phyloP scores from a whole-genome alignment of 2,888 invertebrate genomes.

The Brachyptera putata region DNA sequence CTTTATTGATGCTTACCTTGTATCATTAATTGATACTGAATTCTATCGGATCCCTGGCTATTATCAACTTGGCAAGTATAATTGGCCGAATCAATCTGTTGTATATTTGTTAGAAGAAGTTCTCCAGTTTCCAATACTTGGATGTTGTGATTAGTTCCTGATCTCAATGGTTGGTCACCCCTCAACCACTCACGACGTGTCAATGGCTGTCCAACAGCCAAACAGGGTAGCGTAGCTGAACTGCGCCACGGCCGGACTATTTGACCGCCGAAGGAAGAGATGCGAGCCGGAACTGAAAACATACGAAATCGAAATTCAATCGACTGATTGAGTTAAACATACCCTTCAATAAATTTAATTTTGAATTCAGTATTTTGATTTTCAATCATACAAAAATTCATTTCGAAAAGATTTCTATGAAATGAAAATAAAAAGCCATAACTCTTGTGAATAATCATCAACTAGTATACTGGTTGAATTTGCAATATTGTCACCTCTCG shows the following conservation, averaged over 20 bases:
- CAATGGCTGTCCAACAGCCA: conserved; percentile 56
- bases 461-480: too few relatives aligned
- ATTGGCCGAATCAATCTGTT: conserved; percentile 62
- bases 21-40: conserved; percentile 60
- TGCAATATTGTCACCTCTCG: conserved; percentile 50
- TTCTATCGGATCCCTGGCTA: conserved; percentile 61
- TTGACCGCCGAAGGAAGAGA: conserved; percentile 65
- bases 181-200: conserved; percentile 63
- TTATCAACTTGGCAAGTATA: conserved; percentile 70
- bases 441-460: too few relatives aligned
- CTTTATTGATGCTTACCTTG: conserved; percentile 56
- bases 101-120: conserved; percentile 59
- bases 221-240: conserved; percentile 59
- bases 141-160: conserved; percentile 55
- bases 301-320: background rate
- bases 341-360: too few relatives aligned
- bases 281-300: conserved; percentile 57
- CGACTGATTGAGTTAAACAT: too few relatives aligned
- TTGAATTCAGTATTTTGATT: too few relatives aligned
- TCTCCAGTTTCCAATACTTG: conserved; percentile 63
- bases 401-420: too few relatives aligned
- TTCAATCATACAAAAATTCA: too few relatives aligned
- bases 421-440: too few relatives aligned
- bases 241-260: conserved; percentile 64
- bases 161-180: conserved; percentile 52